Base-by-base conservation (phyloP, 2,113 vertebrate genomes). In the Trematomus loennbergii region DNA sequence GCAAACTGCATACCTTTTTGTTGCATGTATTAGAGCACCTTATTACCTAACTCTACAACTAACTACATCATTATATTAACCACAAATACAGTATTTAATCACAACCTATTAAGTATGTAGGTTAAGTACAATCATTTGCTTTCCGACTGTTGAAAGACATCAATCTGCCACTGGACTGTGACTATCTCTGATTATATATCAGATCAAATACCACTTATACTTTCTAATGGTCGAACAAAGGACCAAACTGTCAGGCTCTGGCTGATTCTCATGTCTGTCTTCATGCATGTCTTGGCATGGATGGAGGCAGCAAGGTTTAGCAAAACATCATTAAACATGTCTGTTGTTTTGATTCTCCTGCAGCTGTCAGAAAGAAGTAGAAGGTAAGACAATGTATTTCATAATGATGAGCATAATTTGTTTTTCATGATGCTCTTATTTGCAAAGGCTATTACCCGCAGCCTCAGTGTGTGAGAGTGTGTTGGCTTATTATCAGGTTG, bases 301-400 rank as follows among this genome's bases (percentile, higher is more conserved):
- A 73, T 59, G 60, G 57, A 55, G 53, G 48, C 16, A 25, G 13
- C 49, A 48, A 53, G 15, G 5, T 57, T 3, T 25, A 64, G 45
- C 13, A 60, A 78, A 49, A 36, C 62, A 17, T n/a, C 20, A 86
- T 81, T 90, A 80, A 89, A 85, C 52, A 29, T 76, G 33, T 80
- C 57, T 91, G 55, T 83, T 83, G 90, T 82, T 80, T 79, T 78
- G 72, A n/a, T 75, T 71, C 69, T 78, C 78, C 78, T 63, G 79
- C 91, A 95, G 94, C 89, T 81, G 86, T 95, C 94, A 94, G 88
- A 94, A 86, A 88, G 93, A 94, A 87, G 92, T 90, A 25, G 92
- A 95, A 96, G 95, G 95, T 96, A 96, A 95, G 95, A 89, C 73
- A 76, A 71, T 80, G 75, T 63, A 77, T 81, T 74, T 81, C 78